phyloP scores from a whole-genome alignment of 1,140 invertebrate species.

The Cotesia chilonis region DNA sequence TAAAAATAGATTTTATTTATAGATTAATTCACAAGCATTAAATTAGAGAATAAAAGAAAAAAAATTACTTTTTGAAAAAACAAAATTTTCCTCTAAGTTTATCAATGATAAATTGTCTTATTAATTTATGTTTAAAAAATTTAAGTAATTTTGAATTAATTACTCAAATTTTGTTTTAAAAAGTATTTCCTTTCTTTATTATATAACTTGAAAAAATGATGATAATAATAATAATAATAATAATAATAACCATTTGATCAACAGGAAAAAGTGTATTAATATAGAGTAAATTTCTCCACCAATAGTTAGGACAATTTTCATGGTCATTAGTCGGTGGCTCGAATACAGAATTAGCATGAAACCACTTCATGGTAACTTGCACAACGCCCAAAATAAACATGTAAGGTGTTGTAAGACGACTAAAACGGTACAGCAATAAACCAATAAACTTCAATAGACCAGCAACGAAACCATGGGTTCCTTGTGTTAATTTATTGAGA shows the following conservation, averaged over 20 bases:
- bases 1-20: slow-evolving; percentile 57
- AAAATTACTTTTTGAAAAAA: background rate
- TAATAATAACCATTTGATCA: slow-evolving; percentile 77
- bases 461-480: slow-evolving; percentile 74
- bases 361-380: slow-evolving; percentile 83
- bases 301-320: slow-evolving; percentile 82
- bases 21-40: slow-evolving; percentile 13
- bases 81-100: too few species aligned
- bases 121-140: too few species aligned
- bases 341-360: slow-evolving; percentile 81
- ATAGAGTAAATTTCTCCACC: slow-evolving; percentile 86
- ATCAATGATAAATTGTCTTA: too few species aligned
- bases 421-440: slow-evolving; percentile 80
- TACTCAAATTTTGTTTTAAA: too few species aligned
- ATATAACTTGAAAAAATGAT: background rate
- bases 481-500: slow-evolving; percentile 77
- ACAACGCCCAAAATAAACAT: slow-evolving; percentile 83
- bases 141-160: too few species aligned
- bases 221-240: background rate
- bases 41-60: slow-evolving; percentile 19
- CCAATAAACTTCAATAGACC: slow-evolving; percentile 80
- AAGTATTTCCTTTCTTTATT: too few species aligned
- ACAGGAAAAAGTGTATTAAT: slow-evolving; percentile 86
- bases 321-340: slow-evolving; percentile 83
- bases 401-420: slow-evolving; percentile 82